Evolutionary conservation across 1,140 invertebrate genomes (phyloP), one percentile per base, ranked within the genome.

Genomic region (Nomia melanderi): DNA sequence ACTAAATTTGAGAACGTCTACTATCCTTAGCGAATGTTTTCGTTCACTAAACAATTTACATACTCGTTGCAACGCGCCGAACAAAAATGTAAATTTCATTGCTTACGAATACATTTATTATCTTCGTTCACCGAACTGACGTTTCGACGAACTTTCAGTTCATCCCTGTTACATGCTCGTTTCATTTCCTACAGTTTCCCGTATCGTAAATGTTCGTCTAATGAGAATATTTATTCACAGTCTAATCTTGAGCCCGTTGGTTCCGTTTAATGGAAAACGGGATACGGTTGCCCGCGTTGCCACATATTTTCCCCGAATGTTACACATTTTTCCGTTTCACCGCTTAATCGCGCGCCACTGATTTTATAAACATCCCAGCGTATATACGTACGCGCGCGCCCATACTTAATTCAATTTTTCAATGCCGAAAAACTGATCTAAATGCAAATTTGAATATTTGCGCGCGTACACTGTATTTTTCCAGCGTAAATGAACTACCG

Each of bases 381-480:
- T 62, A 62, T n/a, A 23, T 39, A 39, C 25, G n/a, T 33, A 62
- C 12, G n/a, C 7, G 0, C n/a, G 12, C n/a, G n/a, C n/a, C n/a
- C n/a, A 11, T 62, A n/a, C 59, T 62, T 62, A 62, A 62, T 62
- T 62, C 59, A 62, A 62, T 62, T 62, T 62, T 33, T 62, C 59
- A 62, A 62, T 62, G 59, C 59, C n/a, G 33, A 39, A 59, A 59
- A 31, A 31, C 54, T 47, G 54, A 70, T 59, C n/a, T 59, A 57
- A 70, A 70, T 70, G 54, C 39, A 59, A 70, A 70, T 70, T 70
- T n/a, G 23, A 70, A 59, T 59, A 31, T 44, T 70, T 59, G 7
- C 17, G 25, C 56, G 29, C 14, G 1, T 14, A 12, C n/a, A 41
- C 23, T 56, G 29, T 25, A 47, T 31, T 60, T 60, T 36, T 47